Conservation (phyloP, 2,113 vertebrate genomes). For the Pterocles gutturalis region DNA sequence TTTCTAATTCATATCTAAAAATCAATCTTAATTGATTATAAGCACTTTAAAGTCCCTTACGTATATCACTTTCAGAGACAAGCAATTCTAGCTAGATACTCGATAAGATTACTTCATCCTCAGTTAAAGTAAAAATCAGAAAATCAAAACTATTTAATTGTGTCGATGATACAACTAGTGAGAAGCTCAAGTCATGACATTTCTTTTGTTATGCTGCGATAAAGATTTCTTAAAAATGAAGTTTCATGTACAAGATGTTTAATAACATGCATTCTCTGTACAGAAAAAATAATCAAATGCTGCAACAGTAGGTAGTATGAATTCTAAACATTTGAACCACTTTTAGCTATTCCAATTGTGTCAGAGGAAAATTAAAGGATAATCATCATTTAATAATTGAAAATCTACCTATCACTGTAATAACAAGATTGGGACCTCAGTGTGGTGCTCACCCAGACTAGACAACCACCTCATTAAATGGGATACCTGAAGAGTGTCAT, state of each 20-base stretch:
- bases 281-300: not conserved
- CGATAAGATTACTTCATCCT: not conserved
- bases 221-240: not conserved
- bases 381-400: not conserved
- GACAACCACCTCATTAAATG: not conserved
- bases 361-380: not conserved
- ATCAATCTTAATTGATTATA: not conserved
- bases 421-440: not conserved
- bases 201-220: not conserved
- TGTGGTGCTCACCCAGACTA: not conserved
- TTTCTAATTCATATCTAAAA: not conserved
- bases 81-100: not conserved
- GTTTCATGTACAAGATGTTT: not conserved
- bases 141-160: not conserved
- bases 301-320: not conserved
- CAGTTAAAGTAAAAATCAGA: not conserved
- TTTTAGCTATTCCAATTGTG: not conserved
- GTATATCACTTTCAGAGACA: not conserved
- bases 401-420: not conserved
- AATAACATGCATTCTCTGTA: not conserved
- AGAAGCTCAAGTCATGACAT: not conserved
- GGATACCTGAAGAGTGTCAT: not conserved
- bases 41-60: not conserved
- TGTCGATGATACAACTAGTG: not conserved
- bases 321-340: not conserved